These are phyloP conservation scores for Chrysolina oricalcia DNA, from an alignment of 2,888 invertebrate genomes.

Conservation along the genomic window DNA sequence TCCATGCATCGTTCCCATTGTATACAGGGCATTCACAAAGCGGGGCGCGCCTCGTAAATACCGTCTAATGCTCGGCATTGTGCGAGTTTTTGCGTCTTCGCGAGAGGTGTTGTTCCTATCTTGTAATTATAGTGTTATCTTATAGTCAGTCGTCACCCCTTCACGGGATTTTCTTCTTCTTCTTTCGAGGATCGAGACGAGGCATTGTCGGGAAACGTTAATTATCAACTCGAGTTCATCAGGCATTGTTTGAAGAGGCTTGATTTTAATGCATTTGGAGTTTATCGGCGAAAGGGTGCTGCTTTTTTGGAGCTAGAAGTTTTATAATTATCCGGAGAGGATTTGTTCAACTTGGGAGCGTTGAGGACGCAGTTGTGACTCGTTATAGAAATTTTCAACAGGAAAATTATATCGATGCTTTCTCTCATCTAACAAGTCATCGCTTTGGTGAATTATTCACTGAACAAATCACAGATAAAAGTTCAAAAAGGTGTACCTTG, in stretches of 20 bases:
- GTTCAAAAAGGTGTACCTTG: too few relatives aligned
- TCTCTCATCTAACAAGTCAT: too few relatives aligned
- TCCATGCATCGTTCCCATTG: conserved; percentile 54
- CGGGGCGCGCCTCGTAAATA: conserved; percentile 67
- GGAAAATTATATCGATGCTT: too few relatives aligned
- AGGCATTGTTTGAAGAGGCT: conserved; percentile 40
- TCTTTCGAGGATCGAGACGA: conserved; percentile 37
- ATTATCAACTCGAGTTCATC: conserved; percentile 47
- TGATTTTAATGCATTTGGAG: conserved; percentile 33
- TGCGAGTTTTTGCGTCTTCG: conserved; percentile 66
- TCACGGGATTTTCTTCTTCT: conserved; percentile 43
- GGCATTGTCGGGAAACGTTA: conserved; percentile 44
- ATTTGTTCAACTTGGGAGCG: conserved; percentile 1
- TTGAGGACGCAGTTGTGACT: neutral
- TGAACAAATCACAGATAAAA: too few relatives aligned
- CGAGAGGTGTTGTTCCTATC: conserved; percentile 65
- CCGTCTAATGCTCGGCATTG: conserved; percentile 66
- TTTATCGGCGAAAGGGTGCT: conserved; percentile 25
- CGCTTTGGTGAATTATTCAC: too few relatives aligned
- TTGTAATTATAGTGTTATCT: conserved; percentile 62
- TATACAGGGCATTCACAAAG: conserved; percentile 60
- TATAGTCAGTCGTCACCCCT: conserved; percentile 57
- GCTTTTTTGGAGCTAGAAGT: conserved; percentile 32
- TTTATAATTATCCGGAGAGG: conserved; percentile 12
- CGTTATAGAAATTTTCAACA: neutral